A percentile compares a stretch with the other conserved stretches of the same genome.
Evolutionary conservation across 2,113 vertebrate genomes (phyloP).

Genomic region (Sander lucioperca): DNA sequence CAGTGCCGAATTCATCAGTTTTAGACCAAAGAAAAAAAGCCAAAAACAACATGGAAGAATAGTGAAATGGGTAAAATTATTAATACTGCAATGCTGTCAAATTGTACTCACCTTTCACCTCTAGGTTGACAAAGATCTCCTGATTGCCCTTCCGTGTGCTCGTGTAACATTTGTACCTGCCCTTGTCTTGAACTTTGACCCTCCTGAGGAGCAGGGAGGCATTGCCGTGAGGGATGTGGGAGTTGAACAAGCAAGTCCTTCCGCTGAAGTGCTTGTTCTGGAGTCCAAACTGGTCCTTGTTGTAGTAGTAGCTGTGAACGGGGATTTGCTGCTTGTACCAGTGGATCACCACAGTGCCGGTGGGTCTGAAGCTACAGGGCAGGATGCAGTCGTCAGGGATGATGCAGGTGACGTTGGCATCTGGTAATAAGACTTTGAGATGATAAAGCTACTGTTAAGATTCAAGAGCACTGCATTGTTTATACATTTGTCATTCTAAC

Average conservation of each 20-base stretch:
- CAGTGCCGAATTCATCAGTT: background rate
- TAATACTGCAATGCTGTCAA: background rate
- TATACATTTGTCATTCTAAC: background rate
- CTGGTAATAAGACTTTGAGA: constrained; percentile 59
- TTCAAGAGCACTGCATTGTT: background rate
- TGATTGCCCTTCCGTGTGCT: constrained; percentile 79
- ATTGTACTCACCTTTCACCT: constrained; percentile 80
- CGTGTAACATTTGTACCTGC: constrained; percentile 86
- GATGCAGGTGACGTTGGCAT: constrained; percentile 79
- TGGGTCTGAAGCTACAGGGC: constrained; percentile 84
- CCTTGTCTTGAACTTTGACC: constrained; percentile 82
- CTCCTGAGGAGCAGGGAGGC: constrained; percentile 86
- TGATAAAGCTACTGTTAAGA: background rate
- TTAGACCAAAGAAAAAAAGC: background rate
- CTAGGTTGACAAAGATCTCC: constrained; percentile 78
- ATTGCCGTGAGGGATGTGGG: constrained; percentile 83
- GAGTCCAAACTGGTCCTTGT: constrained; percentile 78
- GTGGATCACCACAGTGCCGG: constrained; percentile 84
- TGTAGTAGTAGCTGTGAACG: constrained; percentile 87
- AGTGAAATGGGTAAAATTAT: background rate
- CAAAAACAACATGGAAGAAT: background rate
- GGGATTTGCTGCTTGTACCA: constrained; percentile 85
- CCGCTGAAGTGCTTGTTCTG: constrained; percentile 83
- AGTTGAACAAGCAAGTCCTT: constrained; percentile 84
- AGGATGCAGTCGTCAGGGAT: constrained; percentile 86